Evolutionary conservation across 2,113 vertebrate genomes (phyloP), one percentile per base, ranked within the genome.

Genomic region (Cheirogaleus medius): DNA sequence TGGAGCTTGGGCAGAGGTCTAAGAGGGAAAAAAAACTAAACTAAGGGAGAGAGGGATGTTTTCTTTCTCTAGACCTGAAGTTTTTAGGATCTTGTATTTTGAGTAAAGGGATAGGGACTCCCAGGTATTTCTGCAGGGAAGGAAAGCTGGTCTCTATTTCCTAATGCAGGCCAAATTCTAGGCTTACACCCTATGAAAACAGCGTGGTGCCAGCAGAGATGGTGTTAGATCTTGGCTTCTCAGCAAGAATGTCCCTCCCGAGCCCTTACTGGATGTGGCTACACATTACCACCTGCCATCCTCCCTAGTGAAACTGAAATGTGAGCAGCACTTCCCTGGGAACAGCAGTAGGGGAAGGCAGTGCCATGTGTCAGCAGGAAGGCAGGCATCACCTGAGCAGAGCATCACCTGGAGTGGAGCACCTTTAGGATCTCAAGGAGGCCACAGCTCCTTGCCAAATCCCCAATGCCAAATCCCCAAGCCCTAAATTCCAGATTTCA

Each of bases 271-370:
- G 44, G 68, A 17, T 1, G 27, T 42, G 27, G 27, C 42, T 23
- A 60, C 56, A n/a, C 13, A 5, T 73, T n/a, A 32, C 37, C 32
- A 3, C 39, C 60, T 15, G 17, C 74, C 17, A 32, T 60, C 21
- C 11, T 54, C 71, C 42, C 1, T 3, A 15, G 15, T 21, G 54
- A 29, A 69, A 81, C 3, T 17, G 39, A n/a, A 68, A 81, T 2
- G 0, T 3, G 32, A 32, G 25, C 17, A 68, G 8, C 9, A 10
- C 11, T 44, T 71, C 52, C 47, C 29, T 11, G 18, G 8, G 37
- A 27, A 37, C 1, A 6, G 7, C 3, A n/a, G 42, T 8, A 3
- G n/a, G 18, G 63, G 47, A 44, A 15, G 1, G 4, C 4, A 23
- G 27, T 17, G 23, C 23, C 34, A 6, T 49, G 8, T 2, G 8